A percentile compares a stretch with the other conserved stretches of the same genome.
Evolutionary conservation across 2,888 invertebrate species (phyloP).

Genomic region (Calliphora vomitoria): DNA sequence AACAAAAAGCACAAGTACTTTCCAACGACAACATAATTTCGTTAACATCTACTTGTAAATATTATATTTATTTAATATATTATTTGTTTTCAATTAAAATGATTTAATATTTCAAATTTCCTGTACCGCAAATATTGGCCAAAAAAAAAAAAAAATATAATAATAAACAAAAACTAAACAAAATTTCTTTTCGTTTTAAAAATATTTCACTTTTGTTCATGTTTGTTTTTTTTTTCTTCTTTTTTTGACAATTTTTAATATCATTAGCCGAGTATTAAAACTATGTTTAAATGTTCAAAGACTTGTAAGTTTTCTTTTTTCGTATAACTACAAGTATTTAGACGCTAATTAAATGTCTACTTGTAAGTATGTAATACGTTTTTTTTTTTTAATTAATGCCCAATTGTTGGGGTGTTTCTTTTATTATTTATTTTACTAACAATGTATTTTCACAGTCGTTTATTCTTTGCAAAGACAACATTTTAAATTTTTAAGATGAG

Average conservation of each 20-base stretch:
- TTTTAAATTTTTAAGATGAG: constrained; percentile 23
- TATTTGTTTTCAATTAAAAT: constrained; percentile 10
- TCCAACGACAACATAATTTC: too few species aligned
- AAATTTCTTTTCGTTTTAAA: constrained; percentile 13
- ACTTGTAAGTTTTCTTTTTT: not conserved
- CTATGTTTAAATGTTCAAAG: constrained; percentile 15
- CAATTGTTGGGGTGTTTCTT: constrained; percentile 33
- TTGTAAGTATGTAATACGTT: not conserved
- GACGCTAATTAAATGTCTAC: constrained; percentile 37
- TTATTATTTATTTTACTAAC: constrained; percentile 26
- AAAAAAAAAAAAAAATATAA: not conserved
- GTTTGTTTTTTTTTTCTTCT: not conserved
- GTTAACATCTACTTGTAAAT: too few species aligned
- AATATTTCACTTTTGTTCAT: constrained; percentile 13
- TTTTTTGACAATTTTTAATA: constrained; percentile 19
- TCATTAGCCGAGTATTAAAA: constrained; percentile 28
- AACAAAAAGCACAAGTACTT: too few species aligned
- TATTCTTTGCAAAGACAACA: not conserved
- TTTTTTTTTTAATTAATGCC: constrained; percentile 40
- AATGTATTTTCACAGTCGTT: constrained; percentile 10
- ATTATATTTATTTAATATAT: too few species aligned
- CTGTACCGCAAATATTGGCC: not conserved
- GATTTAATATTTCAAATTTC: not conserved
- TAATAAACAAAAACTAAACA: not conserved
- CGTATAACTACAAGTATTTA: not conserved